Base-by-base conservation (phyloP, 2,888 invertebrate genomes). In the Eumerus sabulonum region DNA sequence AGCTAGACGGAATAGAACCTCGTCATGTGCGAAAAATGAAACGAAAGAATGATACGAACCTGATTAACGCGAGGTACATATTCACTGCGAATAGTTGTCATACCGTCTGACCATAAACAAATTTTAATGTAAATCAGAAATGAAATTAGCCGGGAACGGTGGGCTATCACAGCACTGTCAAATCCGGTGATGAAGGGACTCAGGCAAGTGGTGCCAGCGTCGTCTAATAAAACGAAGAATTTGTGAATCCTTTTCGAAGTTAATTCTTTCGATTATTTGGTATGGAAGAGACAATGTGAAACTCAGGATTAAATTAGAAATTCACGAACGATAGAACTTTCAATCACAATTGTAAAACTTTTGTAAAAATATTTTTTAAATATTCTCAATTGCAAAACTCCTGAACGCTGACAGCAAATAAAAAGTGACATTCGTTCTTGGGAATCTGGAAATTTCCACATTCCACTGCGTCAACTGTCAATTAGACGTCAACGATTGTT, bases 21-120 rank as follows among this genome's bases (percentile, higher is more conserved):
- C 2, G 1, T 11, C 9, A 40, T n/a, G 3, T 40, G 1, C 12
- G 11, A n/a, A 40, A 11, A 11, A 9, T n/a, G 17, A 7, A 27
- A 40, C 40, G 12, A 42, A 0, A 70, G 11, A 56, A n/a, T n/a
- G n/a, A n/a, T n/a, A 38, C 53, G 82, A 83, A 90, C 90, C 85
- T 90, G 90, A 76, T 90, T 90, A 0, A 90, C 90, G 59, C 90
- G 85, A 12, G 90, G 89, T 2, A 90, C 90, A 84, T 88, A 90
- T 66, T 85, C 85, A 63, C 84, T 88, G 77, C 85, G 87, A 50
- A 82, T 84, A 54, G 83, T 12, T 5, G 18, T 36, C 74, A 76
- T 76, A 27, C 27, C 27, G 27, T 27, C 7, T 27, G 27, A 27
- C 7, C 7, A 7, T 27, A 27, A 7, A 27, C 27, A 27, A 27